A percentile compares a stretch with the other conserved stretches of the same genome.
Evolutionary conservation across 2,797 vertebrate genomes (phyloP).

Genomic region (Lagodon rhomboides): DNA sequence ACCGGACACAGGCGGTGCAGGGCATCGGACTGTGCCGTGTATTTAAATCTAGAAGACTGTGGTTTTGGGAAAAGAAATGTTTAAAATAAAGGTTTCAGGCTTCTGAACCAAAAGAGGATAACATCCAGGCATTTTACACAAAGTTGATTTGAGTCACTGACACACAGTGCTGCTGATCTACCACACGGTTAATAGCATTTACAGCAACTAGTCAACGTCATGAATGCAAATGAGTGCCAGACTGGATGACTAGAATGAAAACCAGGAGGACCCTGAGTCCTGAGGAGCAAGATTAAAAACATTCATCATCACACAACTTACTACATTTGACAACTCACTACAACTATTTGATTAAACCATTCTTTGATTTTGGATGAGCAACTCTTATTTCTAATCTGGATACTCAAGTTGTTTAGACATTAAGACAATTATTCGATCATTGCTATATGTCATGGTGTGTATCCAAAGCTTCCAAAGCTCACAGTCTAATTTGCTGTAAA

Average conservation of each 20-base stretch:
- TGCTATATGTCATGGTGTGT: background rate
- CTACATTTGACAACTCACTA: too few species aligned
- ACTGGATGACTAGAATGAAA: slow-evolving; percentile 41
- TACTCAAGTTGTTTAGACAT: background rate
- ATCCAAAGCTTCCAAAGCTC: background rate
- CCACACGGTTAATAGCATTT: slow-evolving; percentile 28
- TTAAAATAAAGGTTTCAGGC: background rate
- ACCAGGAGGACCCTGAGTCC: slow-evolving; percentile 19
- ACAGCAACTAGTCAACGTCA: slow-evolving; percentile 7
- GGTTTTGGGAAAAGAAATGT: background rate
- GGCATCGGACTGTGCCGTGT: background rate
- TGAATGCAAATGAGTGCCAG: slow-evolving; percentile 28
- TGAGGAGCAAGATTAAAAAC: slow-evolving; percentile 12
- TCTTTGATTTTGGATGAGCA: background rate
- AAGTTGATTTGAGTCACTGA: background rate
- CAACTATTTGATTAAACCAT: too few species aligned
- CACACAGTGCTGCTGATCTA: background rate
- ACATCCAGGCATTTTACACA: background rate
- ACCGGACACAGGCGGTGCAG: background rate
- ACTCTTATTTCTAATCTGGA: background rate
- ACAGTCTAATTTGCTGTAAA: background rate
- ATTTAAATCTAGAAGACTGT: background rate
- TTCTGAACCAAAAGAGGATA: background rate
- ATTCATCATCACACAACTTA: too few species aligned
- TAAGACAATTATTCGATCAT: background rate